A percentile compares a stretch with the other conserved stretches of the same genome.
These are phyloP conservation scores for Pteropus rufus DNA, from an alignment of 2,797 vertebrate species.

Conservation along the genomic window DNA sequence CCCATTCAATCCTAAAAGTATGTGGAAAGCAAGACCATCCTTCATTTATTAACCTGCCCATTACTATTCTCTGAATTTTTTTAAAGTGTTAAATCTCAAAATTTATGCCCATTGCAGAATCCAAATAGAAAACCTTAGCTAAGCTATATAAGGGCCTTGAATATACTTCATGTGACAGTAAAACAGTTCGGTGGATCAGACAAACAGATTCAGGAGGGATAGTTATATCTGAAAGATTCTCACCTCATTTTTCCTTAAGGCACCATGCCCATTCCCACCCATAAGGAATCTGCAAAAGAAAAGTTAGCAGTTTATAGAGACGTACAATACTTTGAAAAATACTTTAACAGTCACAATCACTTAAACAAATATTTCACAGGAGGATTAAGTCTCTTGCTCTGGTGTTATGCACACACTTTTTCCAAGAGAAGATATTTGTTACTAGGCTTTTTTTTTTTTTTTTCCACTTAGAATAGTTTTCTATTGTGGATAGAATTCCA, in stretches of 20 bases:
- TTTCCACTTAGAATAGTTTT: neutral
- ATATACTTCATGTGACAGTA: neutral
- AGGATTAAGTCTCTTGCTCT: neutral
- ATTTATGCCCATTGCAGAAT: neutral
- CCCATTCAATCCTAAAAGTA: neutral
- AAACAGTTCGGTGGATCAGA: neutral
- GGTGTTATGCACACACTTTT: neutral
- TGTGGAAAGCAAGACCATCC: neutral
- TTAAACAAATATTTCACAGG: neutral
- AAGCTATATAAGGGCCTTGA: neutral
- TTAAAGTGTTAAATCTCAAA: neutral
- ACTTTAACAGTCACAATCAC: neutral
- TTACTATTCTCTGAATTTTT: neutral
- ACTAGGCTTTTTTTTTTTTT: neutral
- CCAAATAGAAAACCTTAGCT: neutral
- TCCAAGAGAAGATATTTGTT: neutral
- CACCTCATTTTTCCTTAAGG: neutral
- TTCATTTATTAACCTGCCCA: neutral
- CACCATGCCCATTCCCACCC: neutral
- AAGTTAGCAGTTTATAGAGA: neutral
- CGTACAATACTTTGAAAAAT: neutral
- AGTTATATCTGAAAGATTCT: neutral
- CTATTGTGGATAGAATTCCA: neutral
- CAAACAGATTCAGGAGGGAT: neutral
- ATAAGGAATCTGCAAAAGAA: neutral